These are phyloP conservation scores for Lepus europaeus DNA, from an alignment of 2,113 vertebrate species.

Conservation along the genomic window DNA sequence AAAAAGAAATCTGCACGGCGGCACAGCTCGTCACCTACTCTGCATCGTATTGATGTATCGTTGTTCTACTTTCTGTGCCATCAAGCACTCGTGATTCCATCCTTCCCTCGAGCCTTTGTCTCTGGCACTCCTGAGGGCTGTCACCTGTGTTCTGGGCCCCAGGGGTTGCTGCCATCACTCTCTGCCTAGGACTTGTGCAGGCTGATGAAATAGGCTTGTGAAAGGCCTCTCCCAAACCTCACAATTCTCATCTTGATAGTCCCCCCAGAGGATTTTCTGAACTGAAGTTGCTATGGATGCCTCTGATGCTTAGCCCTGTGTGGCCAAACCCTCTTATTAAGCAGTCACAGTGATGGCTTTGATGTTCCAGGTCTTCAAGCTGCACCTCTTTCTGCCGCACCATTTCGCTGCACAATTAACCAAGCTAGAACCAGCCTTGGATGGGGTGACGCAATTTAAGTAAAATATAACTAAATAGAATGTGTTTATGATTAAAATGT, in stretches of 20 bases:
- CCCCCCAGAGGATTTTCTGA: conserved; percentile 10
- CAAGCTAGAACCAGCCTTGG: not conserved
- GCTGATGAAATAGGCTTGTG: not conserved
- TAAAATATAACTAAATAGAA: conserved; percentile 17
- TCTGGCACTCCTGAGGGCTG: not conserved
- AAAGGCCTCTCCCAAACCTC: not conserved
- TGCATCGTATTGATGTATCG: not conserved
- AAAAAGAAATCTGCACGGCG: not conserved
- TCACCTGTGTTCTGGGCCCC: not conserved
- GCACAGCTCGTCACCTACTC: not conserved
- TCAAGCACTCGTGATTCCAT: not conserved
- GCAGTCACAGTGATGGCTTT: not conserved
- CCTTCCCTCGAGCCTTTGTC: not conserved
- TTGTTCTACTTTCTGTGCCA: conserved; percentile 36
- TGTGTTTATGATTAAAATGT: not conserved
- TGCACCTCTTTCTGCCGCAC: not conserved
- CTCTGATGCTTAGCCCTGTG: not conserved
- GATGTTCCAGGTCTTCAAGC: not conserved
- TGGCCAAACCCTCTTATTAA: not conserved
- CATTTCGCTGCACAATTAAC: not conserved
- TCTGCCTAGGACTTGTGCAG: not conserved
- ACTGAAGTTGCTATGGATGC: not conserved
- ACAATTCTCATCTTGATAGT: conserved; percentile 12
- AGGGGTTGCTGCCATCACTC: not conserved
- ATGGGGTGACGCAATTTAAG: not conserved